Evolutionary conservation across 2,113 vertebrate species (phyloP).

Genomic region (Petroica traversi): DNA sequence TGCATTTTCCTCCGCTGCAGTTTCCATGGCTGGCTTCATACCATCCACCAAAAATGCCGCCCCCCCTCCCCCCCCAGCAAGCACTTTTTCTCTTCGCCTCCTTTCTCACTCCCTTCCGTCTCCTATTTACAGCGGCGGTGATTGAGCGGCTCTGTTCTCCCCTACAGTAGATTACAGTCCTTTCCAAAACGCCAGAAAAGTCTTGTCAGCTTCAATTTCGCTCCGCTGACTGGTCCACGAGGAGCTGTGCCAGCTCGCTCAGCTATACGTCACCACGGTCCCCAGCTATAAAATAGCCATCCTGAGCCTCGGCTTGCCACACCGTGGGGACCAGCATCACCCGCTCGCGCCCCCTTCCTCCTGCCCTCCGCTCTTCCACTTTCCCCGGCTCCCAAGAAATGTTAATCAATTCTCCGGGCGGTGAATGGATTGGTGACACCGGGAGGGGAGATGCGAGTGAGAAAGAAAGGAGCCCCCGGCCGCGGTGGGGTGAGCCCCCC

Average conservation of each 20-base stretch:
- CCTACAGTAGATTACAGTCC: slow-evolving; percentile 74
- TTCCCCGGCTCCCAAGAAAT: slow-evolving; percentile 50
- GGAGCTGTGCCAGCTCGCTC: slow-evolving; percentile 74
- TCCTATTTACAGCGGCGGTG: slow-evolving; percentile 70
- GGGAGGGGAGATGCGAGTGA: slow-evolving; percentile 59
- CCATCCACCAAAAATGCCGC: slow-evolving; percentile 89
- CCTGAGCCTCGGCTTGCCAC: slow-evolving; percentile 40
- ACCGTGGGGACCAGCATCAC: slow-evolving; percentile 1
- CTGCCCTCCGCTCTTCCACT: background rate
- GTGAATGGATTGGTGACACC: slow-evolving; percentile 71
- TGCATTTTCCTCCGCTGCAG: slow-evolving; percentile 87
- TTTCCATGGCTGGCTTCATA: slow-evolving; percentile 95
- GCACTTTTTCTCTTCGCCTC: slow-evolving; percentile 79
- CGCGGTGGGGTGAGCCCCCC: slow-evolving; percentile 16
- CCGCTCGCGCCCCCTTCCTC: background rate
- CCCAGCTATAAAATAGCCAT: slow-evolving; percentile 75
- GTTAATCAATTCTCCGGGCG: slow-evolving; percentile 69
- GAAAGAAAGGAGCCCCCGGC: slow-evolving; percentile 42
- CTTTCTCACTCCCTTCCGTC: slow-evolving; percentile 70
- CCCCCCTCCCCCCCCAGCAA: slow-evolving; percentile 70
- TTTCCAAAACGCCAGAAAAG: slow-evolving; percentile 77
- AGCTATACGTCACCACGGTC: slow-evolving; percentile 71
- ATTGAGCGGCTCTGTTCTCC: slow-evolving; percentile 76
- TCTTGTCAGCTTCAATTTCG: slow-evolving; percentile 78
- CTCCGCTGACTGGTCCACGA: slow-evolving; percentile 75